Percentiles rank a stretch among this genome's conserved stretches.
These are phyloP conservation scores for Morelia viridis DNA, from an alignment of 2,797 vertebrate genomes.

Conservation along the genomic window DNA sequence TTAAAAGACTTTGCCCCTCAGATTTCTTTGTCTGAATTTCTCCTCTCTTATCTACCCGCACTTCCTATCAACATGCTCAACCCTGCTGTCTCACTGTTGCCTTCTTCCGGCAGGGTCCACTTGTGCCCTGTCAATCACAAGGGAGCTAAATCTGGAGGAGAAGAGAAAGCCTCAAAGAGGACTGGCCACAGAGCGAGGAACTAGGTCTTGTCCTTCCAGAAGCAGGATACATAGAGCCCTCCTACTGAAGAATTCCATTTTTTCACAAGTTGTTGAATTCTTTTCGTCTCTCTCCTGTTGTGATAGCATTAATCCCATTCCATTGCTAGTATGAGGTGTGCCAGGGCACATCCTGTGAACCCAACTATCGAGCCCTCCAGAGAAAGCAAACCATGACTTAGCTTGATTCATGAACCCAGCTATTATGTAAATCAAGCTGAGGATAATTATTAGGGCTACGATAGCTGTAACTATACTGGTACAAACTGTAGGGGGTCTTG, in stretches of 20 bases:
- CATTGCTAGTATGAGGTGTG: not conserved
- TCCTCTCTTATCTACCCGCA: not conserved
- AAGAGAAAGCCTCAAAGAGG: not conserved
- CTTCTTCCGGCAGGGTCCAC: not conserved
- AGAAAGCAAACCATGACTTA: not conserved
- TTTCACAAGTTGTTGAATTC: not conserved
- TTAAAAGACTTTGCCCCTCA: not conserved
- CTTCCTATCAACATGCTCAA: not conserved
- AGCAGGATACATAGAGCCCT: not conserved
- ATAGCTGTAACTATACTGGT: not conserved
- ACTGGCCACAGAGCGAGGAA: not conserved
- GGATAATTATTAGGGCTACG: not conserved
- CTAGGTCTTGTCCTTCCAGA: conserved; percentile 3
- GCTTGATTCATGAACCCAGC: not conserved
- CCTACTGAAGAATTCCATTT: not conserved
- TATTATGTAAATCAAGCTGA: not conserved
- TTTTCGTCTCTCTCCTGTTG: not conserved
- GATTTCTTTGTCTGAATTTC: not conserved
- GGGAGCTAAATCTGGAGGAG: not conserved
- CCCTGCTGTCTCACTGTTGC: not conserved
- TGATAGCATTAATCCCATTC: not conserved
- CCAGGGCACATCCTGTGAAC: not conserved
- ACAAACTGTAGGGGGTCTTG: not conserved
- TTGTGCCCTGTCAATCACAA: conserved; percentile 24
- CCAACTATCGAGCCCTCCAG: not conserved